Conservation (phyloP, 2,888 invertebrate genomes). For the Epirrhoe alternata region DNA sequence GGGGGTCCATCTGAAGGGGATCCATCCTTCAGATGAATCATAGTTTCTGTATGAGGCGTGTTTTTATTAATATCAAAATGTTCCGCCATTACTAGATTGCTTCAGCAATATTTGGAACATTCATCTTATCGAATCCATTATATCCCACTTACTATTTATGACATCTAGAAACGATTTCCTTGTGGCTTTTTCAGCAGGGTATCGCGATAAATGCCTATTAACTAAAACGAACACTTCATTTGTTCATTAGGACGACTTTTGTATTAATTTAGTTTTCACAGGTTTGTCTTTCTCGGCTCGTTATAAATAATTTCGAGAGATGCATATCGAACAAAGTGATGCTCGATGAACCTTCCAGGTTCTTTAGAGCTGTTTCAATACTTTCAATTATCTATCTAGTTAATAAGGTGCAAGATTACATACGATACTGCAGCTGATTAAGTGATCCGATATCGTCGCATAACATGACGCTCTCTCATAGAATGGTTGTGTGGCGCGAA, state of each 20-base stretch:
- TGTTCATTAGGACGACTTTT: neutral
- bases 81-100: conserved; percentile 22
- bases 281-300: no score
- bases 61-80: conserved; percentile 3
- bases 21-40: neutral
- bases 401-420: neutral
- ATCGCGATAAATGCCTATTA: conserved; percentile 14
- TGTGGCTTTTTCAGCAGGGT: conserved; percentile 58
- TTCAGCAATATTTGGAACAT: conserved; percentile 9
- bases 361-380: neutral
- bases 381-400: neutral
- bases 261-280: neutral
- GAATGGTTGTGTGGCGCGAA: no score
- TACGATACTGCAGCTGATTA: neutral
- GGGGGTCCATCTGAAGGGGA: no score
- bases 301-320: no score
- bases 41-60: neutral
- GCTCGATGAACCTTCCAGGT: neutral
- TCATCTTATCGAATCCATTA: conserved; percentile 60
- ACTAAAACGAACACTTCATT: neutral
- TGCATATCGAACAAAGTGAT: no score
- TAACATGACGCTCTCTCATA: neutral
- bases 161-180: conserved; percentile 67
- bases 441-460: neutral
- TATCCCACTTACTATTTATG: conserved; percentile 69